Base-by-base conservation (phyloP, 2,888 invertebrate genomes). In the Rhopalosiphum nymphaeae region DNA sequence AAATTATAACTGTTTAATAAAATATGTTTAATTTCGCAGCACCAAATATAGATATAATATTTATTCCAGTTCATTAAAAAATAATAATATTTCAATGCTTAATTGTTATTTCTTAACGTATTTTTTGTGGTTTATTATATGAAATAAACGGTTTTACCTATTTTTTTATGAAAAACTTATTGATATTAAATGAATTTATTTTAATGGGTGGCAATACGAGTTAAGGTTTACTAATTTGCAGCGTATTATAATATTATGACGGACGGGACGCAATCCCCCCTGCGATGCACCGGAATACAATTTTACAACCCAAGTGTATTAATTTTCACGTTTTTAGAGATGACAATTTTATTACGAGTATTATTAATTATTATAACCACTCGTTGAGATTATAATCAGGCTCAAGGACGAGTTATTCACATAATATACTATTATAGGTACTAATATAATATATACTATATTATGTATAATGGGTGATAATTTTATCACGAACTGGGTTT, bases 301-400 rank as follows among this genome's bases (percentile, higher is more conserved):
- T 78, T 78, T 78, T 36, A 78, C 78, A 36, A 78, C 36, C 16
- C 36, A 3, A 36, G 78, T 36, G 78, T 78, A 78, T 67, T 67
- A n/a, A 67, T 36, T 36, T 78, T 78, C 78, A 36, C 36, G 36
- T 78, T 78, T 36, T 78, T 78, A 7, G 78, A 78, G 78, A 78
- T 36, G 78, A 78, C 78, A 78, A 78, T 36, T 78, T 78, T 78
- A 78, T 78, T 78, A 78, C 21, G 36, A 78, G 36, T 21, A 36
- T 78, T 36, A 78, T 78, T 78, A 78, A 78, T 78, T 78, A 78
- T 78, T 78, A 78, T 78, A 36, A 36, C 78, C 21, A 78, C 78
- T 78, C 78, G 36, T 21, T 36, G 7, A 78, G 78, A 78, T 78
- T 78, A 36, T 78, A 36, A 78, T 78, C 78, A 78, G 16, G 36